phyloP scores from a whole-genome alignment of 1,140 invertebrate species.

The Drosophila punjabiensis region DNA sequence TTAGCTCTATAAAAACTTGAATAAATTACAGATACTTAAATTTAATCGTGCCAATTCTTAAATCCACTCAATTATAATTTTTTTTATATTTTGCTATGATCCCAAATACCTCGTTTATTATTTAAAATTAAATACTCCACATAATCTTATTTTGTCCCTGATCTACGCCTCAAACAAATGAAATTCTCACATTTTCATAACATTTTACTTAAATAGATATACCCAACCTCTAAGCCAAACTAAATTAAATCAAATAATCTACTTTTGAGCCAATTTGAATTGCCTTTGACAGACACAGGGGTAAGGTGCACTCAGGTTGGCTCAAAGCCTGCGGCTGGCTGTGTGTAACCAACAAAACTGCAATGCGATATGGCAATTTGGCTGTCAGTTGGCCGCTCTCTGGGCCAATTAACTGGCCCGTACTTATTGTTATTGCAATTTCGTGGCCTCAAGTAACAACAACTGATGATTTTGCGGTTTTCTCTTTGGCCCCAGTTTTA shows the following conservation, averaged over 20 bases:
- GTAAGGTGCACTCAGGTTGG: background rate
- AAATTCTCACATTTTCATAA: no score
- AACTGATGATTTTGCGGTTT: slow-evolving; percentile 80
- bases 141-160: no score
- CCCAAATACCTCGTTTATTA: no score
- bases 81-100: no score
- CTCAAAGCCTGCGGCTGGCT: slow-evolving; percentile 15
- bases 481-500: slow-evolving; percentile 18
- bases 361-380: slow-evolving; percentile 81
- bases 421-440: slow-evolving; percentile 74
- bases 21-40: no score
- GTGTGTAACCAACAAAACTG: slow-evolving; percentile 61
- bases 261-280: slow-evolving; percentile 61
- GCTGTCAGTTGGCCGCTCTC: slow-evolving; percentile 79
- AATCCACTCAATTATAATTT: no score
- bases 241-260: slow-evolving; percentile 47
- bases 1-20: no score
- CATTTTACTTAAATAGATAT: background rate
- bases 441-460: slow-evolving; percentile 65
- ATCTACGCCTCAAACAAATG: background rate
- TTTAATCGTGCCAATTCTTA: no score
- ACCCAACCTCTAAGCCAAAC: background rate
- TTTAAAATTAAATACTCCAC: no score
- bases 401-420: slow-evolving; percentile 75
- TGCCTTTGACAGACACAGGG: slow-evolving; percentile 36